phyloP scores from a whole-genome alignment of 1,140 invertebrate species.

The Melanaphis sacchari region DNA sequence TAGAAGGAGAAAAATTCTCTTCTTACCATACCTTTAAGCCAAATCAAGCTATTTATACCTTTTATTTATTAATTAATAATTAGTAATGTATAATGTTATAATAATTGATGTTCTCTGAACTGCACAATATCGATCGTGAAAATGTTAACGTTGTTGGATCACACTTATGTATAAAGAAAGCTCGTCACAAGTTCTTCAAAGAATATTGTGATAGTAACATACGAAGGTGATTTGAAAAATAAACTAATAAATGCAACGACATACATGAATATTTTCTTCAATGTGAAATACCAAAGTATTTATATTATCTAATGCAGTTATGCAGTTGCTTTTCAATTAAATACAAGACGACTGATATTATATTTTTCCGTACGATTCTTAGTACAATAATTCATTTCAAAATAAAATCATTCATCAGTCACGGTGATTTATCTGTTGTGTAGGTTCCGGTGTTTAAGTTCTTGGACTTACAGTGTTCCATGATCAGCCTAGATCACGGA shows the following conservation, averaged over 20 bases:
- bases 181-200: slow-evolving; percentile 64
- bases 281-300: slow-evolving; percentile 65
- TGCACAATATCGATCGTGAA: slow-evolving; percentile 61
- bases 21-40: too few species aligned
- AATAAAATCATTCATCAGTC: slow-evolving; percentile 73
- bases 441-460: slow-evolving; percentile 76
- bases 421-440: slow-evolving; percentile 73
- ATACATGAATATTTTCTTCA: slow-evolving; percentile 69
- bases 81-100: slow-evolving; percentile 14
- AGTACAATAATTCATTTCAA: slow-evolving; percentile 69
- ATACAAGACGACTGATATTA: too few species aligned
- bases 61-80: too few species aligned
- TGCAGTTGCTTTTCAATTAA: too few species aligned
- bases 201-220: slow-evolving; percentile 67
- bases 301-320: too few species aligned
- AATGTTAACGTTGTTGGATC: not conserved
- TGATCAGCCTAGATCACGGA: slow-evolving; percentile 68
- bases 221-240: slow-evolving; percentile 61
- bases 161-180: slow-evolving; percentile 60
- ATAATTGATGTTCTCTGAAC: not conserved
- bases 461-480: slow-evolving; percentile 73
- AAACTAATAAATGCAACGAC: slow-evolving; percentile 67
- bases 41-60: too few species aligned
- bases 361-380: not conserved
- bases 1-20: too few species aligned